Conservation (phyloP, 2,113 vertebrate species). For the Oreamnos americanus region DNA sequence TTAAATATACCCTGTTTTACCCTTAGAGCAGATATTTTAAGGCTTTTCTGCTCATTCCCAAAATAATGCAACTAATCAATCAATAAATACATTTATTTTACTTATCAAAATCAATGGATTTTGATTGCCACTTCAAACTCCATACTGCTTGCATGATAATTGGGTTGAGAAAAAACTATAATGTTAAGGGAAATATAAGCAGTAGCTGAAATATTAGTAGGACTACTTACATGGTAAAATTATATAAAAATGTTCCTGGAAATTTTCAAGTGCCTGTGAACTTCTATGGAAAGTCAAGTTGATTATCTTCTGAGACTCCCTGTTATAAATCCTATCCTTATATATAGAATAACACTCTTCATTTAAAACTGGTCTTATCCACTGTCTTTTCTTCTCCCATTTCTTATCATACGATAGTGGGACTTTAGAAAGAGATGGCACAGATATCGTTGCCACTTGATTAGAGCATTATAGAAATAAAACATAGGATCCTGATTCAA, state of each 20-base stretch:
- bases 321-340: neutral
- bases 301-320: neutral
- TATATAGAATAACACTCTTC: neutral
- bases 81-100: neutral
- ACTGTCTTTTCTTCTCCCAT: neutral
- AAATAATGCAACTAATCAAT: neutral
- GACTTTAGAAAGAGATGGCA: neutral
- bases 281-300: neutral
- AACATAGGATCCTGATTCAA: neutral
- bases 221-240: neutral
- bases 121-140: neutral
- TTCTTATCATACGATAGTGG: neutral
- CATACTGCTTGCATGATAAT: neutral
- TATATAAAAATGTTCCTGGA: neutral
- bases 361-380: neutral
- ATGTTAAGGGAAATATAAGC: neutral
- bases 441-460: neutral
- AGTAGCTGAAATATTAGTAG: neutral
- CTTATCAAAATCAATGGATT: neutral
- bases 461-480: neutral
- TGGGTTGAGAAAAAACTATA: neutral
- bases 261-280: neutral
- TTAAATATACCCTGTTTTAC: neutral
- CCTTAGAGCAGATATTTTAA: neutral
- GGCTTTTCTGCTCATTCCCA: neutral